Conservation (phyloP, 1,140 invertebrate genomes). For the Pentalonia nigronervosa region DNA sequence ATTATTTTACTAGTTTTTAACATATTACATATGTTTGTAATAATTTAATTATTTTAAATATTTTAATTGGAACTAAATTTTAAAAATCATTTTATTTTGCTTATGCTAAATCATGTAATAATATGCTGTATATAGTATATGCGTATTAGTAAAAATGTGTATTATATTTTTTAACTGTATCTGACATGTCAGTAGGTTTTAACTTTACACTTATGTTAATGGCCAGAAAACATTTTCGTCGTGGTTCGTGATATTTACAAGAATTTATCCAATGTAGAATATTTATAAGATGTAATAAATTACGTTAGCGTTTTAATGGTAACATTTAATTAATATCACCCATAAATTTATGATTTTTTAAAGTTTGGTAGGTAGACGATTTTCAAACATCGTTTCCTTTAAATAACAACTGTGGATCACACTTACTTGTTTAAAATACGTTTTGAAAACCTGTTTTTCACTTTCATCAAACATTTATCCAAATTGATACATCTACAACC, state of each 20-base stretch:
- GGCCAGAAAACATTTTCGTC: neutral
- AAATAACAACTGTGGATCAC: neutral
- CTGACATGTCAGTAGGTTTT: neutral
- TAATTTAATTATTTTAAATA: neutral
- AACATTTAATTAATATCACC: neutral
- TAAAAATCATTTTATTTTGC: neutral
- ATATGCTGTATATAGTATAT: neutral
- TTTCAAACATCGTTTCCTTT: neutral
- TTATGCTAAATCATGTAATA: neutral
- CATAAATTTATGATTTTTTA: neutral
- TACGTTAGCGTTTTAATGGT: neutral
- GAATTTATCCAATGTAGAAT: neutral
- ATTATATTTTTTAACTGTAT: neutral
- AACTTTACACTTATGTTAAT: neutral
- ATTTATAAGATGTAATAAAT: neutral
- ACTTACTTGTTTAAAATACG: neutral
- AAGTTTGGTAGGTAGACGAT: neutral
- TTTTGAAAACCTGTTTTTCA: constrained; percentile 40
- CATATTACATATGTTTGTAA: neutral
- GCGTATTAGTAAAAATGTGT: neutral
- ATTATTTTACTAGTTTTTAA: neutral
- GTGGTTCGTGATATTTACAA: neutral
- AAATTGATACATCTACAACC: neutral
- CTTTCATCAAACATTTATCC: constrained; percentile 16
- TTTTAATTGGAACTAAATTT: neutral